These are phyloP conservation scores for Sminthurinus aureus DNA, from an alignment of 2,888 invertebrate genomes.

Conservation along the genomic window DNA sequence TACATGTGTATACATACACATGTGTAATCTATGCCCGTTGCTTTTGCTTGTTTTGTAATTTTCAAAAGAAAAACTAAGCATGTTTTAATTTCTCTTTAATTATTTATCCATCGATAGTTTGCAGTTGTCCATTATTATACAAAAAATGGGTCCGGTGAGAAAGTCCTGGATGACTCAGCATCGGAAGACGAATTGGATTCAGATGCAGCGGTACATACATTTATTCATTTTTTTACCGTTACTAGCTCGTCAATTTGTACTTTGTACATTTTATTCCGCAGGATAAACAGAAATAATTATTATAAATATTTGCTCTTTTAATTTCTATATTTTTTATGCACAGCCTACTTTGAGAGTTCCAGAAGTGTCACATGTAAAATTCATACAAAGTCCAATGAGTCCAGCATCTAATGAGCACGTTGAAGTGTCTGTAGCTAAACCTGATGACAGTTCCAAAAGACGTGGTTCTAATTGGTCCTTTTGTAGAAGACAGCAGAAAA, in stretches of 20 bases:
- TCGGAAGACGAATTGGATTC: conserved; percentile 67
- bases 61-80: not conserved
- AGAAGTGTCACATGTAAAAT: not conserved
- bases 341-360: conserved; percentile 31
- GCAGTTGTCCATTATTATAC: conserved; percentile 86
- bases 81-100: not conserved
- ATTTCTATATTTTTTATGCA: not conserved
- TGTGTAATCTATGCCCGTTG: too few species aligned
- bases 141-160: conserved; percentile 83
- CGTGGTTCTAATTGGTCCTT: conserved; percentile 52
- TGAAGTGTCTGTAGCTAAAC: conserved; percentile 1
- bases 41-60: too few species aligned
- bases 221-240: too few species aligned
- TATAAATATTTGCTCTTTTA: too few species aligned
- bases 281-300: too few species aligned
- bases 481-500: conserved; percentile 41
- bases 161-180: conserved; percentile 73
- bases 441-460: conserved; percentile 9
- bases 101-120: conserved; percentile 65
- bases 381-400: not conserved
- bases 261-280: too few species aligned
- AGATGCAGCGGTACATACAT: conserved; percentile 37
- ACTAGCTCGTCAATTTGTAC: too few species aligned
- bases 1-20: too few species aligned
- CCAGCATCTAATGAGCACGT: conserved; percentile 16